A percentile compares a stretch with the other conserved stretches of the same genome.
These are phyloP conservation scores for Dinoponera quadriceps DNA, from an alignment of 1,140 invertebrate genomes.

Conservation along the genomic window DNA sequence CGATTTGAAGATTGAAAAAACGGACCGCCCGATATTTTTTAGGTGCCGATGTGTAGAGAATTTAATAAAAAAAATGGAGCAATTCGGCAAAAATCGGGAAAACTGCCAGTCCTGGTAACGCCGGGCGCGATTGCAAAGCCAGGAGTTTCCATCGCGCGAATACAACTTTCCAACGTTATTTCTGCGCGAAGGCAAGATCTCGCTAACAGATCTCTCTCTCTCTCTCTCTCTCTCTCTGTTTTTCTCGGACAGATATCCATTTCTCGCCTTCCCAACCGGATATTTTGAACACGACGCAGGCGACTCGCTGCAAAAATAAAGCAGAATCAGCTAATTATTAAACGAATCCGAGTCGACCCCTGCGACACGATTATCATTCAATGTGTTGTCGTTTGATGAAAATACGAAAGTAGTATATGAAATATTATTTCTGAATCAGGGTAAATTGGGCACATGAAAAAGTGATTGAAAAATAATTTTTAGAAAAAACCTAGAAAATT, in stretches of 20 bases:
- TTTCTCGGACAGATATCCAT: constrained; percentile 31
- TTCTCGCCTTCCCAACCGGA: constrained; percentile 35
- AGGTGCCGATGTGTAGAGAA: background rate
- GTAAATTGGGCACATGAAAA: too few relatives aligned
- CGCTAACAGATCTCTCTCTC: constrained; percentile 9
- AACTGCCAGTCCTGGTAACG: constrained; percentile 23
- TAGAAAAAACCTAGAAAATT: too few relatives aligned
- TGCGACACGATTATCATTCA: too few relatives aligned
- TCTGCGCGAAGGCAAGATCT: constrained; percentile 46
- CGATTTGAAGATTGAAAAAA: background rate
- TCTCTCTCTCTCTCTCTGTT: too few relatives aligned
- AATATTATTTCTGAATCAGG: too few relatives aligned
- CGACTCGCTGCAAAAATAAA: too few relatives aligned
- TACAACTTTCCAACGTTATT: constrained; percentile 51
- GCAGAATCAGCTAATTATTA: too few relatives aligned
- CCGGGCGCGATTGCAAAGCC: constrained; percentile 35
- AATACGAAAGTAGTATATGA: too few relatives aligned
- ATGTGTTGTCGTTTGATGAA: too few relatives aligned
- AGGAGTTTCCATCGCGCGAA: constrained; percentile 15
- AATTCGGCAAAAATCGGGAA: constrained; percentile 43
- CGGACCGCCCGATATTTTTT: background rate
- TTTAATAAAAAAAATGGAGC: constrained; percentile 32
- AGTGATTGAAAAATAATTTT: too few relatives aligned
- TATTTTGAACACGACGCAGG: constrained; percentile 12
- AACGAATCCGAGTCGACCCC: too few relatives aligned